Base-by-base conservation (phyloP, 2,888 invertebrate genomes). In the Carcina quercana region DNA sequence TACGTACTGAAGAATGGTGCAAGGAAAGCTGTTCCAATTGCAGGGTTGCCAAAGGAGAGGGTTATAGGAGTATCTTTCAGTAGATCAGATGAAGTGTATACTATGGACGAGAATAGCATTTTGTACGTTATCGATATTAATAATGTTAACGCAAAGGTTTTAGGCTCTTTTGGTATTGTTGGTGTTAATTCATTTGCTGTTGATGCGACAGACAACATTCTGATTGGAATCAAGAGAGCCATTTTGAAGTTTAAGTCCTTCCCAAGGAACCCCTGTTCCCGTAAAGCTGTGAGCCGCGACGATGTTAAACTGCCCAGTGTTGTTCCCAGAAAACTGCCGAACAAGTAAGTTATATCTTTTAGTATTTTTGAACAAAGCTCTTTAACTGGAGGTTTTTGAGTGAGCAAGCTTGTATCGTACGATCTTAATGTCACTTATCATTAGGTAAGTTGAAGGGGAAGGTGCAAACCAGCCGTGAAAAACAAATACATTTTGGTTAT, bases 31-130 rank as follows among this genome's bases (percentile, higher is more conserved):
- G 72, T 76, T 0, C 82, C 74, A 44, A 78, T 83, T 1, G 72
- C 68, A 44, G 75, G 71, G 0, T 38, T 80, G 6, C 74, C 75
- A 0, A 64, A 37, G 17, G 78, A 82, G 40, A 73, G 65, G 46
- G 72, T 78, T 64, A 73, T 71, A 0, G 76, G 76, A 0, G 54
- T 80, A 0, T 80, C 74, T 25, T 72, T 83, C 0, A 75, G 70
- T 27, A 57, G 71, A 25, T 70, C 76, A 0, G 75, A 76, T 41
- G 68, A 69, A 35, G 66, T 80, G 0, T 83, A 57, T 13, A 79
- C 68, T 0, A 80, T 82, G 79, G 80, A 82, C 50, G 82, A 79
- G 10, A 65, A 57, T 1, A 75, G 83, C 37, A 73, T 74, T 41
- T 32, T 80, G 8, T 83, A 68, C 24, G 15, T 53, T 3, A 45